These are phyloP conservation scores for Osmerus mordax DNA, from an alignment of 2,113 vertebrate species.

Conservation along the genomic window DNA sequence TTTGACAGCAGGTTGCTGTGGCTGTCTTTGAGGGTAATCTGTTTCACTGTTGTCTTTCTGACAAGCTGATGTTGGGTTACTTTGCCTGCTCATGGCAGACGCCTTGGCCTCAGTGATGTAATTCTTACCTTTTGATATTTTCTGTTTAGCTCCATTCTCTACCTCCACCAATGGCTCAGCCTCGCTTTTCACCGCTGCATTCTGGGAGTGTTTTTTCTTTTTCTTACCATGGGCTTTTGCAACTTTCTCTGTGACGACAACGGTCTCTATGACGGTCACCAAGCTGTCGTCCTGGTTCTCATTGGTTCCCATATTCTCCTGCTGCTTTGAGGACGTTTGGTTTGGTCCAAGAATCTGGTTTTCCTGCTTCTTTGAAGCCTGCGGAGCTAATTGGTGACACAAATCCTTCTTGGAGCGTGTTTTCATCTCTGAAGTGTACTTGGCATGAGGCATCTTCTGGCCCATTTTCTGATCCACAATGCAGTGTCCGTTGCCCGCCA, in stretches of 20 bases:
- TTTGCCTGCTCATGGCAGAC: slow-evolving; percentile 28
- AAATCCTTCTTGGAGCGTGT: slow-evolving; percentile 59
- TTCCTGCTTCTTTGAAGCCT: slow-evolving; percentile 47
- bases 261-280: slow-evolving; percentile 40
- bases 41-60: slow-evolving; percentile 24
- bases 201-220: slow-evolving; percentile 68
- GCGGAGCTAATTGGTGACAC: slow-evolving; percentile 35
- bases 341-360: slow-evolving; percentile 21
- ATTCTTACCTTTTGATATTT: slow-evolving; percentile 47
- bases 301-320: too few relatives aligned
- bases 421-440: slow-evolving; percentile 54
- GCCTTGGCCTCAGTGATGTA: slow-evolving; percentile 54
- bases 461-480: slow-evolving; percentile 13
- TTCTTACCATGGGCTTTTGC: slow-evolving; percentile 65
- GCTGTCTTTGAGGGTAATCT: slow-evolving; percentile 32
- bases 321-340: slow-evolving; percentile 2
- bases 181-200: slow-evolving; percentile 27
- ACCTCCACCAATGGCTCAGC: slow-evolving; percentile 41
- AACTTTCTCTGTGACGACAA: slow-evolving; percentile 49
- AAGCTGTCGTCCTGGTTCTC: slow-evolving; percentile 34
- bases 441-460: slow-evolving; percentile 61
- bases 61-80: slow-evolving; percentile 21
- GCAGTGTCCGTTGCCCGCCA: slow-evolving; percentile 4
- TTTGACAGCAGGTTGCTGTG: slow-evolving; percentile 35
- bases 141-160: slow-evolving; percentile 49